Conservation (phyloP, 2,888 invertebrate species). For the Heteromurus nitidus region DNA sequence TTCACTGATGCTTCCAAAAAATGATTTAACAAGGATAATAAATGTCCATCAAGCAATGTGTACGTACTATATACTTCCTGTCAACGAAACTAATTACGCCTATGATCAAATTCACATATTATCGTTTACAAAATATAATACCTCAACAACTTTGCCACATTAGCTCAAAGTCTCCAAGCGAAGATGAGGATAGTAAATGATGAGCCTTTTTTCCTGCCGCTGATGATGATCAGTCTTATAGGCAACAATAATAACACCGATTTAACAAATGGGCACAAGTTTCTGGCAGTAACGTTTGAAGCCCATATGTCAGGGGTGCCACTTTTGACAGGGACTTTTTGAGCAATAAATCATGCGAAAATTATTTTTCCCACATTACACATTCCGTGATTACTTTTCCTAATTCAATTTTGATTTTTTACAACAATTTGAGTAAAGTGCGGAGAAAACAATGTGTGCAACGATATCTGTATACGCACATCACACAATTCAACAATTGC, state of each 20-base stretch:
- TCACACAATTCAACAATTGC: background rate
- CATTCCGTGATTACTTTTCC: conserved; percentile 20
- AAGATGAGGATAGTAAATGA: too few relatives aligned
- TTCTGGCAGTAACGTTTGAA: too few relatives aligned
- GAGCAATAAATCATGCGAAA: conserved; percentile 20
- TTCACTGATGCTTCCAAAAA: background rate
- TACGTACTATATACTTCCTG: background rate
- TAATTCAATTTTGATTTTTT: conserved; percentile 21
- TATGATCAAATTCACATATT: too few relatives aligned
- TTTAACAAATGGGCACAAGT: too few relatives aligned
- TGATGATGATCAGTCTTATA: too few relatives aligned
- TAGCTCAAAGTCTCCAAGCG: too few relatives aligned
- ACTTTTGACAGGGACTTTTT: conserved; percentile 11
- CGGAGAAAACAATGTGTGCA: background rate
- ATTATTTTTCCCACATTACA: conserved; percentile 13
- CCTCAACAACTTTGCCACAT: too few relatives aligned
- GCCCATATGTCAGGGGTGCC: too few relatives aligned
- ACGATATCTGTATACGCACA: too few relatives aligned
- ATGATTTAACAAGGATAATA: background rate
- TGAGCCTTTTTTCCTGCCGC: too few relatives aligned
- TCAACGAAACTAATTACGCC: conserved; percentile 16
- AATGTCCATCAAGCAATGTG: background rate
- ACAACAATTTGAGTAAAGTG: background rate
- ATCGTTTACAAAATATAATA: too few relatives aligned
- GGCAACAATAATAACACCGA: too few relatives aligned